phyloP scores from a whole-genome alignment of 2,888 invertebrate genomes.

The Meteorus cinctellus region DNA sequence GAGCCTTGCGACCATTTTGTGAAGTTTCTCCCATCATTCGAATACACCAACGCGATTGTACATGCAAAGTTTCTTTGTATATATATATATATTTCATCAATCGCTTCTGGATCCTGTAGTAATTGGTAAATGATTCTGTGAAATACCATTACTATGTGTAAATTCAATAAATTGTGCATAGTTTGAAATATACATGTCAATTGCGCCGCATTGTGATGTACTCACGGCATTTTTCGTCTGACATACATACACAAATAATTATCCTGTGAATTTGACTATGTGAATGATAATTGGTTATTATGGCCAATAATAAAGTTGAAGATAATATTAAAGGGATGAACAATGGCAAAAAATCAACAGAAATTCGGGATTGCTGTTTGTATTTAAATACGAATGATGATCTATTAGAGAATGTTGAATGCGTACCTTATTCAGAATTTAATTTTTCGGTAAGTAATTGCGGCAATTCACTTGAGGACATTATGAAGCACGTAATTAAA shows the following conservation, averaged over 20 bases:
- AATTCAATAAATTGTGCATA: not conserved
- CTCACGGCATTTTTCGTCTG: not conserved
- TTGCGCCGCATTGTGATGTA: not conserved
- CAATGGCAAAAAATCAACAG: slow-evolving; percentile 59
- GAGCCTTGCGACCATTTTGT: not conserved
- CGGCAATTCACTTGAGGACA: not conserved
- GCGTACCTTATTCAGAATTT: slow-evolving; percentile 63
- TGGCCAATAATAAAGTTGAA: slow-evolving; percentile 67
- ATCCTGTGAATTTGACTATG: not conserved
- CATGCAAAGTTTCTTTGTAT: not conserved
- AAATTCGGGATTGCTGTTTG: slow-evolving; percentile 60
- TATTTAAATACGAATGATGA: slow-evolving; percentile 63
- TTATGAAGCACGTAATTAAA: not conserved
- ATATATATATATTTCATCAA: not conserved
- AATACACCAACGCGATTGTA: not conserved
- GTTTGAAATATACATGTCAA: not conserved
- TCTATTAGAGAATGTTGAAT: slow-evolving; percentile 56
- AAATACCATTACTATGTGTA: not conserved
- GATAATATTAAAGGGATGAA: slow-evolving; percentile 55
- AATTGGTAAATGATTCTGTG: not conserved
- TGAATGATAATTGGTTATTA: slow-evolving; percentile 47
- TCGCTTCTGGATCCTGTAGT: not conserved
- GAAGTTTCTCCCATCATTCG: not conserved
- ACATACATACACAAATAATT: not conserved
- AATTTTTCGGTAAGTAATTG: slow-evolving; percentile 62